Evolutionary conservation across 2,888 invertebrate species (phyloP), one percentile per base, ranked within the genome.

Genomic region (Calameuta pallipes): DNA sequence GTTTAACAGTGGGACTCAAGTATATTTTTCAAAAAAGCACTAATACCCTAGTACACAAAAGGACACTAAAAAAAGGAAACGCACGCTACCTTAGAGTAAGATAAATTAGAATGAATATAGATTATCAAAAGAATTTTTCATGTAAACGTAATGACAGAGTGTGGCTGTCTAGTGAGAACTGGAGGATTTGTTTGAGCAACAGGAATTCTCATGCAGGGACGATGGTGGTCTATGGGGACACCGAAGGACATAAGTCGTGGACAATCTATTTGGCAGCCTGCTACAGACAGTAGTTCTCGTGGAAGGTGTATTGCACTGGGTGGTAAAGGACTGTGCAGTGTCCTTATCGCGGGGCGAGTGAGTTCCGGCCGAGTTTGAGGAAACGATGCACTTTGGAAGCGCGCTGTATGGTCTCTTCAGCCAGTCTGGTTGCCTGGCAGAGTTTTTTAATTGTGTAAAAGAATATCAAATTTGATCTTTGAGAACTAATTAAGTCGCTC

Each of bases 401-500:
- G 83, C 81, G 79, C 81, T 84, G 76, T 83, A 86, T 34, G 86
- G 83, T 82, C 86, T 86, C 85, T 82, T 86, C 83, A 85, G 77
- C 85, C 87, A 89, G 79, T 86, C 85, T 78, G 78, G 74, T 79
- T 80, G 80, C 79, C 82, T 84, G 83, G 79, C 79, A 76, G 76
- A 74, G 76, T 76, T 34, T 33, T 31, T 71, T 31, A 71, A 71
- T 15, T 56, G 23, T 15, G 15, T 56, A 56, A 41, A 1, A 56
- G 23, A 56, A 56, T 56, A 23, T 23, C 23, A 56, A 56, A 56
- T 9, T 56, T 56, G 23, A 56, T 56, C 56, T 23, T 56, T 56
- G 56, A 56, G 23, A 23, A 56, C 23, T 56, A 56, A 56, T 23
- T 56, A 56, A 4, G 56, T 23, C 23, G 6, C 41, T 41, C 56